A percentile compares a stretch with the other conserved stretches of the same genome.
These are phyloP conservation scores for Xanthorhoe designata DNA, from an alignment of 2,888 invertebrate species.

Conservation along the genomic window DNA sequence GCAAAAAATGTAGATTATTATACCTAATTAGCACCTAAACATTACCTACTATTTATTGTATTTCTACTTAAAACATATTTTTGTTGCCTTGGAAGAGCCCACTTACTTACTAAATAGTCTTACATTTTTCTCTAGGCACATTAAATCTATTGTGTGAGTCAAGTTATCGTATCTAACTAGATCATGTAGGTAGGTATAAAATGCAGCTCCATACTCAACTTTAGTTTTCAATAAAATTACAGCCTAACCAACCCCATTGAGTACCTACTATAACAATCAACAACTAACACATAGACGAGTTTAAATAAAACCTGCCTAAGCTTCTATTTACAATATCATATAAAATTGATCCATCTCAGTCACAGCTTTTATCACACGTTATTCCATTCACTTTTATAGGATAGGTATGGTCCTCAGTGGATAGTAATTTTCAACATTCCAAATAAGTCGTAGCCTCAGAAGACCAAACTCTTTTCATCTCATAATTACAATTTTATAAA, in stretches of 20 bases:
- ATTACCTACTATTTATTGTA: background rate
- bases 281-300: conserved; percentile 1
- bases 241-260: background rate
- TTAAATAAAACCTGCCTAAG: conserved; percentile 7
- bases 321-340: conserved; percentile 26
- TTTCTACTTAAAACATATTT: background rate
- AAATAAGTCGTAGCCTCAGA: too few species aligned
- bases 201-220: background rate
- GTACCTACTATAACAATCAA: background rate
- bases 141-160: background rate
- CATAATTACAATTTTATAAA: background rate
- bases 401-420: background rate
- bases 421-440: too few species aligned
- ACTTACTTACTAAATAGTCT: background rate
- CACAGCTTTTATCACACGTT: conserved; percentile 35
- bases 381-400: background rate
- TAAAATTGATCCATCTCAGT: conserved; percentile 22
- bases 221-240: background rate
- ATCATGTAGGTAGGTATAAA: background rate
- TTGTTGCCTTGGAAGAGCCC: background rate
- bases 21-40: background rate
- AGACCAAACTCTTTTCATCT: background rate
- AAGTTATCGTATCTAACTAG: background rate
- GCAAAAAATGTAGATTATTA: background rate
- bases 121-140: background rate